phyloP scores from a whole-genome alignment of 1,140 invertebrate species.

The Formica selysi region DNA sequence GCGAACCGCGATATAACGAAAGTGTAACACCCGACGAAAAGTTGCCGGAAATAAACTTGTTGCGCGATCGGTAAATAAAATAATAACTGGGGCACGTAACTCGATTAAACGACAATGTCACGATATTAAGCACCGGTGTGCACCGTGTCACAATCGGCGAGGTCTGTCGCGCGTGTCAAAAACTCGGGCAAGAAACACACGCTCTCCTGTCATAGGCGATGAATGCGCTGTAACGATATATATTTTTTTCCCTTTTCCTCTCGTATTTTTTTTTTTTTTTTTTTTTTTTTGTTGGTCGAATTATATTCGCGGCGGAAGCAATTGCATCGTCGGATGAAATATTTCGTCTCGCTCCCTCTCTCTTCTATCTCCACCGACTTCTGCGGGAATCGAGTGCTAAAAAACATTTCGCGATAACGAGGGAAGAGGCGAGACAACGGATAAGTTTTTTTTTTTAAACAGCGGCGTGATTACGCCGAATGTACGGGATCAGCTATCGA shows the following conservation, averaged over 20 bases:
- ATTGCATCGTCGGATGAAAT: constrained; percentile 54
- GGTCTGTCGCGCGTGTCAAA: constrained; percentile 25
- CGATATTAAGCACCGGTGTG: constrained; percentile 46
- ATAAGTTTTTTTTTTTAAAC: constrained; percentile 40
- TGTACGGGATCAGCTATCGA: constrained; percentile 65
- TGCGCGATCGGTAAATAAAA: constrained; percentile 59
- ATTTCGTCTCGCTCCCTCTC: not conserved
- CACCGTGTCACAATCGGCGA: constrained; percentile 44
- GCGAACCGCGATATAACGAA: constrained; percentile 26
- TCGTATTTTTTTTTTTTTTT: constrained; percentile 6
- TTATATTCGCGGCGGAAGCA: constrained; percentile 45
- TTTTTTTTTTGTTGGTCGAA: constrained; percentile 49
- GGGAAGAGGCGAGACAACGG: not conserved
- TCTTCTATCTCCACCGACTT: not conserved
- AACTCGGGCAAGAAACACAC: constrained; percentile 46
- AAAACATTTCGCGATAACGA: constrained; percentile 43
- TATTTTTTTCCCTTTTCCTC: not conserved
- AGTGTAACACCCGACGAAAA: constrained; percentile 12
- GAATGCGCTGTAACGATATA: not conserved
- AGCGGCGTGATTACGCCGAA: constrained; percentile 65
- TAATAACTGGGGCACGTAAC: constrained; percentile 49
- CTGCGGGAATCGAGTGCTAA: not conserved
- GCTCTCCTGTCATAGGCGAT: not conserved
- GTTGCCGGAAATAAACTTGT: constrained; percentile 58
- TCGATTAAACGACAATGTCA: constrained; percentile 56